Conservation (phyloP, 1,140 invertebrate species). For the Penaeus vannamei region DNA sequence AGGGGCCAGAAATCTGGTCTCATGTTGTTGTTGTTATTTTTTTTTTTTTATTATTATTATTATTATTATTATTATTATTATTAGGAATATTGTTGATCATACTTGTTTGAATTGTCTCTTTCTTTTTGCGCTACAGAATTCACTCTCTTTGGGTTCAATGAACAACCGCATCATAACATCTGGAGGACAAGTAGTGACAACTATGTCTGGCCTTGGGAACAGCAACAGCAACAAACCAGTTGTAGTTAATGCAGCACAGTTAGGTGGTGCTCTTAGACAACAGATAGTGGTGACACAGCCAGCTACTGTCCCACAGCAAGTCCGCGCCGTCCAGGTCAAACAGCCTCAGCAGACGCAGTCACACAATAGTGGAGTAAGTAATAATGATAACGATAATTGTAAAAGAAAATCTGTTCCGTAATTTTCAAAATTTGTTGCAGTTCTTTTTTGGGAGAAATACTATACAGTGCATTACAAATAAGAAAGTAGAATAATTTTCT, state of each 20-base stretch:
- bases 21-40: no score
- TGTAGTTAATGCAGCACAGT: slow-evolving; percentile 54
- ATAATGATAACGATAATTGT: background rate
- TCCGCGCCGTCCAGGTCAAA: slow-evolving; percentile 48
- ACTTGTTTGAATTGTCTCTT: background rate
- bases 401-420: background rate
- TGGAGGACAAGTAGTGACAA: slow-evolving; percentile 53
- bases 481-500: no score
- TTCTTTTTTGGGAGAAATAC: background rate
- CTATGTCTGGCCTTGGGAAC: slow-evolving; percentile 32
- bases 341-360: slow-evolving; percentile 47
- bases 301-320: slow-evolving; percentile 38
- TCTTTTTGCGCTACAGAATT: slow-evolving; percentile 27
- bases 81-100: background rate
- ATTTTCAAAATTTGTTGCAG: background rate
- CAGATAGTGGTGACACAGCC: slow-evolving; percentile 52
- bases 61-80: no score
- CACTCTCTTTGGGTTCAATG: slow-evolving; percentile 44
- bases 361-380: slow-evolving; percentile 57
- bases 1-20: no score
- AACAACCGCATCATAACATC: slow-evolving; percentile 55
- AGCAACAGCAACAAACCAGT: slow-evolving; percentile 47
- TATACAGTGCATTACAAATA: no score
- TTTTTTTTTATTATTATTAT: no score
- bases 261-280: slow-evolving; percentile 40